phyloP scores from a whole-genome alignment of 2,888 invertebrate genomes.

The Notodonta ziczac region DNA sequence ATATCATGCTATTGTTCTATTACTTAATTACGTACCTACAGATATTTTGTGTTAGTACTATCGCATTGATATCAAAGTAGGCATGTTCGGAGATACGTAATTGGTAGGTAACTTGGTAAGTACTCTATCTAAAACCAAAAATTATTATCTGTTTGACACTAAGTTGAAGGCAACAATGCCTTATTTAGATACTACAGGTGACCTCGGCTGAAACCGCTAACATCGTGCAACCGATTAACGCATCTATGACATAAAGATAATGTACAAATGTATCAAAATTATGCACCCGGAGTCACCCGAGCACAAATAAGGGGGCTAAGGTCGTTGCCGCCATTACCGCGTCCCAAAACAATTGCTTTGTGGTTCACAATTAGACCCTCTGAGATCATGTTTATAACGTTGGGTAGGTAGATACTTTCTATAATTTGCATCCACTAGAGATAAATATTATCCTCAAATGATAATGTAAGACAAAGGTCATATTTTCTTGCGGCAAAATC shows the following conservation, averaged over 20 bases:
- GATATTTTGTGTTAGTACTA: too few species aligned
- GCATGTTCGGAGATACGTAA: too few species aligned
- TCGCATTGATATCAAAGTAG: too few species aligned
- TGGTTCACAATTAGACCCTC: slow-evolving; percentile 4
- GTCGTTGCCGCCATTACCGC: slow-evolving; percentile 3
- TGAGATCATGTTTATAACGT: not conserved
- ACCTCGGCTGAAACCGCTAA: slow-evolving; percentile 1
- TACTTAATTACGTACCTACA: too few species aligned
- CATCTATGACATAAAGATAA: not conserved
- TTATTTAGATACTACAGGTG: not conserved
- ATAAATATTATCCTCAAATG: not conserved
- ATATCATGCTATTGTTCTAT: too few species aligned
- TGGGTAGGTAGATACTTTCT: not conserved
- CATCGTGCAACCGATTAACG: slow-evolving; percentile 2
- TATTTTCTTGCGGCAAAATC: not conserved
- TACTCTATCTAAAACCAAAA: not conserved
- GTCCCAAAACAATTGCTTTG: slow-evolving; percentile 5
- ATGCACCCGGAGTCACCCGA: not conserved
- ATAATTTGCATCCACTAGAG: not conserved
- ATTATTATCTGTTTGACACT: not conserved
- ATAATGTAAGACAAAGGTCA: not conserved
- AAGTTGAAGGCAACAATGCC: slow-evolving; percentile 3
- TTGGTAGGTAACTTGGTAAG: too few species aligned
- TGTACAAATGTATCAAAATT: slow-evolving; percentile 1
- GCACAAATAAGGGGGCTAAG: slow-evolving; percentile 1